Conservation (phyloP, 2,797 vertebrate genomes). For the Tauraco hartlaubi region DNA sequence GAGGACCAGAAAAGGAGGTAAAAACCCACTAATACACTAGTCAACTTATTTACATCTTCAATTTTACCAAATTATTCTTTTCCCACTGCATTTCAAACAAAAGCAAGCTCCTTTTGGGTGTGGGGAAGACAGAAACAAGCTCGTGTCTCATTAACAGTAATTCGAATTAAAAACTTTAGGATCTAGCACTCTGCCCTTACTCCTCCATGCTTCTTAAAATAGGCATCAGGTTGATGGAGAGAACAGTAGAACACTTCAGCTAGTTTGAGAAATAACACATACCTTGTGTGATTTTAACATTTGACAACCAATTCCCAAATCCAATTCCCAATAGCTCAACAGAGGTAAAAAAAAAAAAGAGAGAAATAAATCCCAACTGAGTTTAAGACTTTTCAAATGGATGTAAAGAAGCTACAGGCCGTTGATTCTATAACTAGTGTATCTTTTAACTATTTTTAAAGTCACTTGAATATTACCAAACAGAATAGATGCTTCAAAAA, state of each 20-base stretch:
- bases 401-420: neutral
- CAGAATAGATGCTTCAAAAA: neutral
- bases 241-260: neutral
- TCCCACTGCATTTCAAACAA: neutral
- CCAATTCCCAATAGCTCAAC: neutral
- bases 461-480: neutral
- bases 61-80: neutral
- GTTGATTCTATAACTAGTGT: neutral
- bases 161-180: neutral
- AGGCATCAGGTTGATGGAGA: neutral
- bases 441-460: neutral
- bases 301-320: neutral
- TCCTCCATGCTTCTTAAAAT: neutral
- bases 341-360: neutral
- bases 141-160: neutral
- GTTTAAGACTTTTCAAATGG: neutral
- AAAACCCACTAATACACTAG: neutral
- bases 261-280: neutral
- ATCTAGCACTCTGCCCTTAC: neutral
- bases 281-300: neutral
- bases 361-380: neutral
- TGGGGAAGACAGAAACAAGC: neutral
- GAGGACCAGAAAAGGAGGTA: neutral
- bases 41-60: neutral
- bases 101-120: neutral